Base-by-base conservation (phyloP, 2,888 invertebrate genomes). In the Malthinus seriepunctatus region DNA sequence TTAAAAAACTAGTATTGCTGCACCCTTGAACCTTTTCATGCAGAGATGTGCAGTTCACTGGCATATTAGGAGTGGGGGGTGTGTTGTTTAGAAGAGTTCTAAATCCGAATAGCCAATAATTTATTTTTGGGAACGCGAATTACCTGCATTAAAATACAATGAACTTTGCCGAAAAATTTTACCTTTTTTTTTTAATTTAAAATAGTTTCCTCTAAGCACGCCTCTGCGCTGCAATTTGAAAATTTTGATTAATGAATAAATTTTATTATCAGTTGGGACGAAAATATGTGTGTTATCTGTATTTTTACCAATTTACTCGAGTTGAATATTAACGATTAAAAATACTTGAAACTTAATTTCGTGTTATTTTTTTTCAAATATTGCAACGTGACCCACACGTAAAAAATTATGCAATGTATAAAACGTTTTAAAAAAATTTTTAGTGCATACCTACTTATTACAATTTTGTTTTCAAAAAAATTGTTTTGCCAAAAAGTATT, bases 1-100 rank as follows among this genome's bases (percentile, higher is more conserved):
- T 46, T 45, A 32, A 45, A 42, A 55, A 55, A 55, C 55, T 55
- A 42, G 55, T 54, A 47, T 23, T 49, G 48, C 49, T 55, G 49
- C 55, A 55, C 49, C 55, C 55, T 55, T 55, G 55, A 55, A 55
- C 55, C 55, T 44, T 48, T 33, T 32, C 46, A 53, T 53, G 34
- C 38, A 54, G 47, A 48, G 46, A 46, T 42, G 39, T 42, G 39
- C 39, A 42, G 39, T 42, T 42, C 39, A 42, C 39, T 42, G 39
- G 39, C 39, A 42, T 42, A 42, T 42, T 42, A 42, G 39, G 39
- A 42, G 39, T 42, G 39, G 39, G 39, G 39, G 23, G 39, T 14
- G 39, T 15, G 39, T 42, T 42, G 39, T 42, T 42, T 42, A 23
- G 23, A 23, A 23, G 23, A 42, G 39, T 42, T 42, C 39, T 42